Evolutionary conservation across 2,797 vertebrate genomes (phyloP).

Genomic region (Typhlichthys subterraneus): DNA sequence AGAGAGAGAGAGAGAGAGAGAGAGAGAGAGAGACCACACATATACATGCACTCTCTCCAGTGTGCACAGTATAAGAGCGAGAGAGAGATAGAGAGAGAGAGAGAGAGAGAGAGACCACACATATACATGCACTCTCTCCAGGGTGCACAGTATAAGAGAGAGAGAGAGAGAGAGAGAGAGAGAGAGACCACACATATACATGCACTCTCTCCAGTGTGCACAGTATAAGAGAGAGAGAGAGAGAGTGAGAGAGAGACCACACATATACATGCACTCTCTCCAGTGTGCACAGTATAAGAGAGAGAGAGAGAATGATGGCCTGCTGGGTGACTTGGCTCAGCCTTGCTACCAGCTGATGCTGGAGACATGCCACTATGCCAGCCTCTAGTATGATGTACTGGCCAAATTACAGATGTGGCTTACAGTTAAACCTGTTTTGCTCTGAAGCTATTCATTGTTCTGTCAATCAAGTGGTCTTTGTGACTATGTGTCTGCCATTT

Average conservation of each 20-base stretch:
- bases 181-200: no score
- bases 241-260: neutral
- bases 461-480: constrained; percentile 6
- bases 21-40: no score
- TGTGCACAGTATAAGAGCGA: no score
- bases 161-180: constrained; percentile 27
- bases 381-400: constrained; percentile 29
- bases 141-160: constrained; percentile 12
- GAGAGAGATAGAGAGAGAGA: neutral
- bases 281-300: neutral
- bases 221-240: constrained; percentile 1
- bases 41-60: no score
- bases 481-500: constrained; percentile 8
- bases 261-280: no score
- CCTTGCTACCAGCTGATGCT: constrained; percentile 47
- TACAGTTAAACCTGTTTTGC: constrained; percentile 20
- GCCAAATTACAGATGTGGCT: constrained; percentile 46
- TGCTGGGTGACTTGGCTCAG: constrained; percentile 40
- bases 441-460: constrained; percentile 1
- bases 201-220: no score
- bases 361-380: constrained; percentile 34
- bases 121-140: no score
- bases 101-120: constrained; percentile 8
- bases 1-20: no score
- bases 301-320: constrained; percentile 25